Conservation (phyloP, 2,888 invertebrate species). For the Phortica magna region DNA sequence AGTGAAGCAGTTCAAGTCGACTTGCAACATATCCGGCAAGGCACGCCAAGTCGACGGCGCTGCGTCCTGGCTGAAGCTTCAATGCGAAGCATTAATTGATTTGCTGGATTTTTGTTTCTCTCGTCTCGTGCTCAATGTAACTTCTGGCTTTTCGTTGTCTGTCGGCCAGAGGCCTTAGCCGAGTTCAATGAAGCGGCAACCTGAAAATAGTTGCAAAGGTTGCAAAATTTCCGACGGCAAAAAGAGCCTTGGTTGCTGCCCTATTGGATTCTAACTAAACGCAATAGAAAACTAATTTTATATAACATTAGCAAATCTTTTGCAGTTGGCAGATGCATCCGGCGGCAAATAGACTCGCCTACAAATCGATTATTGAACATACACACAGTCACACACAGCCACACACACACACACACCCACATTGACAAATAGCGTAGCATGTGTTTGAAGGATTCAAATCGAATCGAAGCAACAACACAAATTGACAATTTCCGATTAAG, state of each 20-base stretch:
- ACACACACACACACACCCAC: not conserved
- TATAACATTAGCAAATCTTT: conserved; percentile 19
- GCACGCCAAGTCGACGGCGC: not conserved
- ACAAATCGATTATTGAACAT: conserved; percentile 9
- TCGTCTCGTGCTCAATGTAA: conserved; percentile 38
- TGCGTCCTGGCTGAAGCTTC: conserved; percentile 24
- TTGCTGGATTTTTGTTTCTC: conserved; percentile 62
- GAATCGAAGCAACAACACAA: not conserved
- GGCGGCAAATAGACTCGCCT: not conserved
- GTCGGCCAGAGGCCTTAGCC: conserved; percentile 52
- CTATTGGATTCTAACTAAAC: not conserved
- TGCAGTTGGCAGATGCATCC: conserved; percentile 5
- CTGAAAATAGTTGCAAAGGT: conserved; percentile 35
- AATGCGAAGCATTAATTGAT: conserved; percentile 64
- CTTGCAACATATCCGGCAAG: conserved; percentile 17
- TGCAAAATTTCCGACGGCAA: conserved; percentile 30
- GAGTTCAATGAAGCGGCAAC: conserved; percentile 30
- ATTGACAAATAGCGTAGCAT: not conserved
- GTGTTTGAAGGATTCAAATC: not conserved
- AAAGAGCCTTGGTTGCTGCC: not conserved
- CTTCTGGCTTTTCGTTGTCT: conserved; percentile 39
- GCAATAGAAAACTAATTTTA: not conserved
- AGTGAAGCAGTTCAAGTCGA: conserved; percentile 12
- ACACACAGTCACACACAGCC: not conserved
- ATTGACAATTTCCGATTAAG: conserved; percentile 29